Conservation (phyloP, 2,113 vertebrate species). For the Psilopogon haemacephalus region DNA sequence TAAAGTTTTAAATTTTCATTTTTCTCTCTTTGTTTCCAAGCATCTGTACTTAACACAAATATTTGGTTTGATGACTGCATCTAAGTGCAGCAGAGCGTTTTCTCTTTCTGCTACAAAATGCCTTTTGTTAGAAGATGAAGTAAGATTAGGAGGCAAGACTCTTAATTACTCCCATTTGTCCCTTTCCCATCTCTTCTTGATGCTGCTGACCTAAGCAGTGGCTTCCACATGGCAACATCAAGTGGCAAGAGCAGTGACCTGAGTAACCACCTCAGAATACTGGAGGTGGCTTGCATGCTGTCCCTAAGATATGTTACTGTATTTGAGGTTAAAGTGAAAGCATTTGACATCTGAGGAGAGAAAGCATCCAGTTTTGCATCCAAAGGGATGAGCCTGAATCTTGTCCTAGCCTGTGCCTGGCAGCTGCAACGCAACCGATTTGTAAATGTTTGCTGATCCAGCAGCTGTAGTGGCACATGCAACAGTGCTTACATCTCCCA, state of each 20-base stretch:
- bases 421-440: neutral
- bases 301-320: neutral
- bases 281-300: neutral
- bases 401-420: neutral
- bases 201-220: neutral
- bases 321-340: neutral
- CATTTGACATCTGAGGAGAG: neutral
- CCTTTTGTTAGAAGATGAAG: neutral
- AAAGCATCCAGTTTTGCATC: constrained; percentile 19
- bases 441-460: neutral
- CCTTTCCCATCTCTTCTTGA: neutral
- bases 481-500: neutral
- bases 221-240: neutral
- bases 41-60: constrained; percentile 8
- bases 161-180: neutral
- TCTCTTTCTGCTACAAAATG: neutral
- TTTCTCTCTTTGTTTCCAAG: constrained; percentile 6
- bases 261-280: neutral
- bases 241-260: neutral
- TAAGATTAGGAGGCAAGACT: neutral
- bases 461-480: rapidly evolving
- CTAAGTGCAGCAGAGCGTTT: neutral
- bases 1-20: constrained; percentile 1
- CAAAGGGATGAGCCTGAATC: neutral
- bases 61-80: constrained; percentile 11